Evolutionary conservation across 2,888 invertebrate genomes (phyloP).

Genomic region (Oscheius myriophilus): DNA sequence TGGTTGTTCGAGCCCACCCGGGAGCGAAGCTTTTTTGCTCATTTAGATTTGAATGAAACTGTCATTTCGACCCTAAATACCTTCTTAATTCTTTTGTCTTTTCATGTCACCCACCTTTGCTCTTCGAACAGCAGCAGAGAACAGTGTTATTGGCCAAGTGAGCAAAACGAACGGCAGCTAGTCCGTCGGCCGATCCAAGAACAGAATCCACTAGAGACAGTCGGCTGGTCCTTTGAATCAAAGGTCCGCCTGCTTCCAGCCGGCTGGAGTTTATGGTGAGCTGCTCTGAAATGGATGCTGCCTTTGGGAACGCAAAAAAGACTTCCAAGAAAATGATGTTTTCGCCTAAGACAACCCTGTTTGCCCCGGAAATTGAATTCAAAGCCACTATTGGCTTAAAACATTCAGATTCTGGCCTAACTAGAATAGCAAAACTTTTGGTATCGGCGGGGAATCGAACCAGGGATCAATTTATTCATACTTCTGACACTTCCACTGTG

Average conservation of each 20-base stretch:
- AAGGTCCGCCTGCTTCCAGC: conserved; percentile 12
- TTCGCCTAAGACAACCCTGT: too few species aligned
- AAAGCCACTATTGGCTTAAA: not conserved
- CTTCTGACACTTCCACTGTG: too few species aligned
- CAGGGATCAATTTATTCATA: too few species aligned
- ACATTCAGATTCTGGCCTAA: not conserved
- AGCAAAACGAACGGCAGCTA: conserved; percentile 15
- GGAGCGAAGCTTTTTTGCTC: too few species aligned
- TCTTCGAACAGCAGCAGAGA: conserved; percentile 25
- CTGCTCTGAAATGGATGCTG: conserved; percentile 12
- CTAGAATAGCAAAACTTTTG: not conserved
- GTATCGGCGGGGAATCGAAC: not conserved
- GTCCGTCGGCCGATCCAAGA: conserved; percentile 20
- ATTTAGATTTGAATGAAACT: too few species aligned
- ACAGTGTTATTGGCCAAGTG: conserved; percentile 30
- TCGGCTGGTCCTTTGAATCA: conserved; percentile 12
- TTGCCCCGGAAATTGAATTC: too few species aligned
- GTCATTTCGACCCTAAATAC: too few species aligned
- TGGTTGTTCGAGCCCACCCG: conserved; percentile 48
- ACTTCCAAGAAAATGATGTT: too few species aligned
- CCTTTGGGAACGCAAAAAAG: not conserved
- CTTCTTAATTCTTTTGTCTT: not conserved
- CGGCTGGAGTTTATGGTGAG: conserved; percentile 26
- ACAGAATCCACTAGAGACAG: conserved; percentile 16
- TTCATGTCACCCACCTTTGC: not conserved